Conservation (phyloP, 2,888 invertebrate species). For the Mesorhabditis spiculigera region DNA sequence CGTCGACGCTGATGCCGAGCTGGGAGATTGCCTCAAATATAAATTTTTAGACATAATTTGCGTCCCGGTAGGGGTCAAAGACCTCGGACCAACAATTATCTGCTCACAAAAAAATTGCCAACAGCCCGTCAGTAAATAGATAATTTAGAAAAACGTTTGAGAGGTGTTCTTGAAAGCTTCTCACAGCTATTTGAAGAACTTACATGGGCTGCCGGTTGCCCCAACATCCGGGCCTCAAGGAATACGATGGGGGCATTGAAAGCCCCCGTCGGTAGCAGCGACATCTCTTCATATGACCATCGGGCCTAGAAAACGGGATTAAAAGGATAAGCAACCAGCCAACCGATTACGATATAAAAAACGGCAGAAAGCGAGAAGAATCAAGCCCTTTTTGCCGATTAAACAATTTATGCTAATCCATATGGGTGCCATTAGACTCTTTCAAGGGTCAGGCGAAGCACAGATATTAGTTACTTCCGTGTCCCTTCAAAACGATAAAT, state of each 20-base stretch:
- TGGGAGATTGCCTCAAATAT: conserved; percentile 27
- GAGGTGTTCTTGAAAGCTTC: no score
- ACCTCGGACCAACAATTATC: background rate
- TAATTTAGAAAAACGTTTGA: background rate
- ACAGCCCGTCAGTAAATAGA: background rate
- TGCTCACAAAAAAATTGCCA: background rate
- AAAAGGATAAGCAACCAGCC: no score
- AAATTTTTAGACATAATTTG: conserved; percentile 14
- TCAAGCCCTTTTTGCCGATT: no score
- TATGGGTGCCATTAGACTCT: no score
- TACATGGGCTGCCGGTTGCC: conserved; percentile 21
- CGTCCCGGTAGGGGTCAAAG: background rate
- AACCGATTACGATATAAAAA: no score
- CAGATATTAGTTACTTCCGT: no score
- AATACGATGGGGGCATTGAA: conserved; percentile 28
- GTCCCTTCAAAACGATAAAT: no score
- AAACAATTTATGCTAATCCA: no score
- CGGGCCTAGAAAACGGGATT: no score
- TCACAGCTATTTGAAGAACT: background rate
- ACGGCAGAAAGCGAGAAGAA: no score
- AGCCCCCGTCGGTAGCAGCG: conserved; percentile 31
- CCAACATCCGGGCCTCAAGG: conserved; percentile 34
- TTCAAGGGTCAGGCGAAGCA: no score
- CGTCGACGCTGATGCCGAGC: conserved; percentile 42
- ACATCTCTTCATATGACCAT: conserved; percentile 21